A percentile compares a stretch with the other conserved stretches of the same genome.
Conservation (phyloP, 2,888 invertebrate genomes). For the Polydrusus pterygomalis region DNA sequence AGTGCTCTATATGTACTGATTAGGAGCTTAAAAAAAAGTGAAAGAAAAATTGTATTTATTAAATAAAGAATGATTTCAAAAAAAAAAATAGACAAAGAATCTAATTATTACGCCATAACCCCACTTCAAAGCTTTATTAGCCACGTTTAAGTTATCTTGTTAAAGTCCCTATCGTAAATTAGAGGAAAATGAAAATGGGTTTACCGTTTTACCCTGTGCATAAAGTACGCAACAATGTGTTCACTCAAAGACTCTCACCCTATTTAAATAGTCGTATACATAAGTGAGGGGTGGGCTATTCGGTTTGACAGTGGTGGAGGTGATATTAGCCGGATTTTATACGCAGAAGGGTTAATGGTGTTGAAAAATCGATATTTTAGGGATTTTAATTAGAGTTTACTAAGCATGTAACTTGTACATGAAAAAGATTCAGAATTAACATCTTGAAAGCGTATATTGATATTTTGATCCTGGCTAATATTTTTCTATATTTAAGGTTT, state of each 20-base stretch:
- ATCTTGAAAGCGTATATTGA: too few species aligned
- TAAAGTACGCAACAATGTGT: slow-evolving; percentile 21
- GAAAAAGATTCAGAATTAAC: neutral
- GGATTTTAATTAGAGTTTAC: neutral
- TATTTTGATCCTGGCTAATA: too few species aligned
- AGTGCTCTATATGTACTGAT: too few species aligned
- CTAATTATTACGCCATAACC: too few species aligned
- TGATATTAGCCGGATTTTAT: slow-evolving; percentile 16
- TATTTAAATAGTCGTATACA: slow-evolving; percentile 66
- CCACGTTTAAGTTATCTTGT: neutral
- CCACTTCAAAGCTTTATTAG: neutral
- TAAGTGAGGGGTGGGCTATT: slow-evolving; percentile 51
- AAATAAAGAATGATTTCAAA: too few species aligned
- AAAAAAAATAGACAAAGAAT: too few species aligned
- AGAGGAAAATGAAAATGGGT: neutral
- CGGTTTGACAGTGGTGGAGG: slow-evolving; percentile 34
- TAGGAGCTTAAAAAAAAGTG: too few species aligned
- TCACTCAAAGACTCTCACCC: slow-evolving; percentile 59
- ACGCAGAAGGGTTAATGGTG: slow-evolving; percentile 11
- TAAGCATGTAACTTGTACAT: neutral
- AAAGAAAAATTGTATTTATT: too few species aligned
- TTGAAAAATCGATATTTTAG: neutral
- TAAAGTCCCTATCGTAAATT: slow-evolving; percentile 8
- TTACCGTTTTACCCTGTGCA: slow-evolving; percentile 14
- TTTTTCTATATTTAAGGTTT: too few species aligned